Evolutionary conservation across 1,140 invertebrate genomes (phyloP).

Genomic region (Leguminivora glycinivorella): DNA sequence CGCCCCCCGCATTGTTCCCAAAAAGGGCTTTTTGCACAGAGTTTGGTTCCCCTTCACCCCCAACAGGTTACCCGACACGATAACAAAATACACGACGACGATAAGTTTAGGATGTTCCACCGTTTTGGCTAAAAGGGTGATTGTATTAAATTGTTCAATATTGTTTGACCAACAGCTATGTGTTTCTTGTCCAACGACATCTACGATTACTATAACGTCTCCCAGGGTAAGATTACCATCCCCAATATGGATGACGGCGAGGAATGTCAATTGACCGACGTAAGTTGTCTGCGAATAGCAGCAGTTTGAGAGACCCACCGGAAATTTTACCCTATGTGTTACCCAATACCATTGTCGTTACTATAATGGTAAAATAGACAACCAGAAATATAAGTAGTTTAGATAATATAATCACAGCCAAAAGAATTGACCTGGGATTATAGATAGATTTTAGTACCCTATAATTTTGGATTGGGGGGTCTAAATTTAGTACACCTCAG

Average conservation of each 20-base stretch:
- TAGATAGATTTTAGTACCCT: background rate
- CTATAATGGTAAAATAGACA: constrained; percentile 15
- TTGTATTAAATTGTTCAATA: constrained; percentile 35
- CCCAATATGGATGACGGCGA: constrained; percentile 97
- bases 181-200: constrained; percentile 92
- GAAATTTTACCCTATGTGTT: constrained; percentile 32
- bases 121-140: background rate
- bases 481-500: constrained; percentile 1
- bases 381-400: background rate
- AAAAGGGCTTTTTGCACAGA: constrained; percentile 61
- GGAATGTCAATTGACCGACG: constrained; percentile 93
- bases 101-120: constrained; percentile 12
- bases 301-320: constrained; percentile 39
- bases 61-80: constrained; percentile 33
- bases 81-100: constrained; percentile 40
- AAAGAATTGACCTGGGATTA: constrained; percentile 14
- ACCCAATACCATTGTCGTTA: constrained; percentile 20
- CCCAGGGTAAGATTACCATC: constrained; percentile 98
- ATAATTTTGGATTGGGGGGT: constrained; percentile 1
- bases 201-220: constrained; percentile 95
- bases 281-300: constrained; percentile 68
- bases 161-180: constrained; percentile 82
- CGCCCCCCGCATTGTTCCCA: constrained; percentile 68
- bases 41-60: constrained; percentile 49
- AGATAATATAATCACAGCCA: constrained; percentile 1